These are phyloP conservation scores for Datnioides undecimradiatus DNA, from an alignment of 2,113 vertebrate species.

Conservation along the genomic window DNA sequence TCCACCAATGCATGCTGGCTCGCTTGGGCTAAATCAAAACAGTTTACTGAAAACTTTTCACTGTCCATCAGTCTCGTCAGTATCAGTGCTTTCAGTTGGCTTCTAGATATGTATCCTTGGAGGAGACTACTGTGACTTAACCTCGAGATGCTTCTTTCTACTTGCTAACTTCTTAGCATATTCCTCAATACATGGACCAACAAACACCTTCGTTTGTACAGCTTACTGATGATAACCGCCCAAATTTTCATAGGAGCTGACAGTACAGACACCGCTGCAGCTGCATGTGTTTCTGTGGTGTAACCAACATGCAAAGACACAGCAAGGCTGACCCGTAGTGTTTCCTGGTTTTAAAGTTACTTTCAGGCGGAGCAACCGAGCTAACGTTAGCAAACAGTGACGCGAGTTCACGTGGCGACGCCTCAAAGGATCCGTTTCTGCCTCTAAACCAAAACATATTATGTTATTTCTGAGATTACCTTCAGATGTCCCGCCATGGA, in stretches of 20 bases:
- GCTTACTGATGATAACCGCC: not conserved
- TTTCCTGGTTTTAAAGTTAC: slow-evolving; percentile 7
- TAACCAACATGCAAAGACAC: not conserved
- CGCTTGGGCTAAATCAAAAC: not conserved
- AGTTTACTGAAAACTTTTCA: not conserved
- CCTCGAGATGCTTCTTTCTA: no score
- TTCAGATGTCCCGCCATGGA: slow-evolving; percentile 84
- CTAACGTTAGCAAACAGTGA: not conserved
- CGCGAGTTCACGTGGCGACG: not conserved
- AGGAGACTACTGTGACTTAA: not conserved
- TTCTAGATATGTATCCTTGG: not conserved
- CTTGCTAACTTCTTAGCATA: not conserved
- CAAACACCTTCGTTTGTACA: not conserved
- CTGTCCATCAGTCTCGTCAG: no score
- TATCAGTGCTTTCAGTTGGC: not conserved
- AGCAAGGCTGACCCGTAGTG: not conserved
- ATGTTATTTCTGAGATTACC: slow-evolving; percentile 64
- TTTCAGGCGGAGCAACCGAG: not conserved
- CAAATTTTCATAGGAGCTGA: no score
- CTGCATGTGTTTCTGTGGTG: not conserved
- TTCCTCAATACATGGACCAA: not conserved
- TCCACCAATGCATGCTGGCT: not conserved
- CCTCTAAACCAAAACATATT: fast-evolving
- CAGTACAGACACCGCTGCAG: not conserved
- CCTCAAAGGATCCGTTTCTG: fast-evolving